Percentiles rank a stretch among this genome's conserved stretches.
Conservation (phyloP, 2,888 invertebrate species). For the Pheosia gnoma region DNA sequence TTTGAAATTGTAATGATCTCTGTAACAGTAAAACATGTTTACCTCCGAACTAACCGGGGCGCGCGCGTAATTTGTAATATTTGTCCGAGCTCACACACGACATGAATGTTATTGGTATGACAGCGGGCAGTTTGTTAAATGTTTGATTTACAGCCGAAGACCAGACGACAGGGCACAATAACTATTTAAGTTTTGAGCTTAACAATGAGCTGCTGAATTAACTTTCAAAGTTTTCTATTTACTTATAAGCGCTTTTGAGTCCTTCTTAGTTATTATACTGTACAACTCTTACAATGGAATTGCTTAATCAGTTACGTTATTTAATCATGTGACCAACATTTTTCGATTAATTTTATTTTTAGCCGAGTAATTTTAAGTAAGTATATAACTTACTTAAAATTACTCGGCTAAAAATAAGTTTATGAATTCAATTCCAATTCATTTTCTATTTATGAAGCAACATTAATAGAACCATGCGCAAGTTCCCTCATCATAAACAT, state of each 20-base stretch:
- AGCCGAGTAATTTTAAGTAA: no score
- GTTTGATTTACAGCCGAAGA: constrained; percentile 67
- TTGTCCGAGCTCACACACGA: constrained; percentile 47
- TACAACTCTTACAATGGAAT: no score
- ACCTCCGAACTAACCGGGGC: constrained; percentile 33
- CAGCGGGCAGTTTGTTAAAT: constrained; percentile 64
- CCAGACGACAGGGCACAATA: constrained; percentile 46
- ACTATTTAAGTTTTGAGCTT: constrained; percentile 30
- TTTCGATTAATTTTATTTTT: no score
- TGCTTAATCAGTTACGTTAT: no score
- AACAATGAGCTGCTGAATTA: constrained; percentile 12
- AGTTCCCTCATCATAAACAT: no score
- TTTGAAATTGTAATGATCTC: constrained; percentile 17
- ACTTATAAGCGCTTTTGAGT: neutral
- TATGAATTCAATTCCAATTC: no score
- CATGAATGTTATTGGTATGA: constrained; percentile 68
- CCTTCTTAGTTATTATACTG: no score
- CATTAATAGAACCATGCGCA: no score
- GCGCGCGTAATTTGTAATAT: constrained; percentile 43
- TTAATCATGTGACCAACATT: no score
- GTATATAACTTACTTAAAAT: no score
- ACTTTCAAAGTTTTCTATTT: neutral
- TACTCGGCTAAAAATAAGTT: no score
- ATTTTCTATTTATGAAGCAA: no score
- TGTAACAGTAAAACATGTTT: constrained; percentile 22